These are phyloP conservation scores for Epizoanthus scotinus DNA, from an alignment of 92 coral and sea anemone genomes.

Conservation along the genomic window DNA sequence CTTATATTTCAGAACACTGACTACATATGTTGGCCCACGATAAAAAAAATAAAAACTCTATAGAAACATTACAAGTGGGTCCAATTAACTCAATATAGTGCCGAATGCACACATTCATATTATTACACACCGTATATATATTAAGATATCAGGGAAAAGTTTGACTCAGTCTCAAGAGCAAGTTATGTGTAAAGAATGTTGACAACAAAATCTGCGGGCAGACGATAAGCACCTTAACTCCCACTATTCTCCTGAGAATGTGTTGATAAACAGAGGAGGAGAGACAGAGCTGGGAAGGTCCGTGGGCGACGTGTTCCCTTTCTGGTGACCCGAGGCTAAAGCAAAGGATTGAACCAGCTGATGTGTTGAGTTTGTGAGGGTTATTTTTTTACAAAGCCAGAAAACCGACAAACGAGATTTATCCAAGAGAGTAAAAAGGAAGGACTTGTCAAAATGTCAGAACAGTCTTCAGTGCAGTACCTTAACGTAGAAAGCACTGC, in stretches of 20 bases:
- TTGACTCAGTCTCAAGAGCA: too few species aligned
- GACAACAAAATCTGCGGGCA: neutral
- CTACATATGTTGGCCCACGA: too few species aligned
- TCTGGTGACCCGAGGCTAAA: too few species aligned
- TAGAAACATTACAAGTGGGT: neutral
- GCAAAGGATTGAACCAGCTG: too few species aligned
- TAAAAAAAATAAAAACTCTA: too few species aligned
- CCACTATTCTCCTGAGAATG: neutral
- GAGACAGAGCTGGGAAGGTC: neutral
- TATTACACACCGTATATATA: neutral
- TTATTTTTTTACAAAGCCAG: neutral
- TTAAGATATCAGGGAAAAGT: too few species aligned
- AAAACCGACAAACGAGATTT: neutral
- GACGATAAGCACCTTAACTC: neutral
- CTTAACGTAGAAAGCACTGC: neutral
- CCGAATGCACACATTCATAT: neutral
- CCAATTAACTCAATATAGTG: slow-evolving; percentile 2
- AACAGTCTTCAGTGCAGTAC: slow-evolving; percentile 5
- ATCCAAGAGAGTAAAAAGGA: neutral
- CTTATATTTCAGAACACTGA: too few species aligned
- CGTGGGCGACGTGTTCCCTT: too few species aligned
- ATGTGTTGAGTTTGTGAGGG: too few species aligned
- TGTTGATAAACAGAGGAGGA: neutral
- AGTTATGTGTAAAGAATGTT: neutral
- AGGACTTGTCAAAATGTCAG: slow-evolving; percentile 5